Percentiles rank a stretch among this genome's conserved stretches.
Conservation (phyloP, 2,797 vertebrate genomes). For the Phrynocephalus forsythii region DNA sequence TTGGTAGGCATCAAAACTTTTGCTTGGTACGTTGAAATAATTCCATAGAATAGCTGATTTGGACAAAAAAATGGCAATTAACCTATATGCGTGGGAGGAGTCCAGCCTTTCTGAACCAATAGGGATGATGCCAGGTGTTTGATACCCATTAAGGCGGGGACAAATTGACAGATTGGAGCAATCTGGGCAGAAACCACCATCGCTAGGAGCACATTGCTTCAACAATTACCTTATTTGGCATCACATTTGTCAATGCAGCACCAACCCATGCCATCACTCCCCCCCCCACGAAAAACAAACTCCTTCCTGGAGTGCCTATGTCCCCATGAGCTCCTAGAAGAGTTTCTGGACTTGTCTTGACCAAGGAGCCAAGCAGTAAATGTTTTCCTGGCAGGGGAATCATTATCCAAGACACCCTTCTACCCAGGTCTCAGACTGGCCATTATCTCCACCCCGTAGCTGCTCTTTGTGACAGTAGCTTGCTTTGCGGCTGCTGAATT, state of each 20-base stretch:
- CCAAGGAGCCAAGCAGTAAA: too few species aligned
- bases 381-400: background rate
- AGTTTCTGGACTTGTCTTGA: background rate
- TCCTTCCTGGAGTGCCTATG: background rate
- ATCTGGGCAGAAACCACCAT: background rate
- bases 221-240: too few species aligned
- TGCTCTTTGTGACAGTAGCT: too few species aligned
- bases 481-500: too few species aligned
- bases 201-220: too few species aligned
- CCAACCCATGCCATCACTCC: background rate
- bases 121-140: background rate
- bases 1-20: background rate
- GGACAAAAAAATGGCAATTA: too few species aligned
- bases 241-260: background rate
- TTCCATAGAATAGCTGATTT: background rate
- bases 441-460: background rate
- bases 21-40: accelerated
- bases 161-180: background rate
- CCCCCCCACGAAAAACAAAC: background rate
- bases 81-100: too few species aligned
- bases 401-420: too few species aligned
- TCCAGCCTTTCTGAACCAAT: too few species aligned
- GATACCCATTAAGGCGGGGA: background rate
- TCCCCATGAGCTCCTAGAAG: background rate
- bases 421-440: background rate